Percentiles rank a stretch among this genome's conserved stretches.
phyloP scores from a whole-genome alignment of 2,113 vertebrate species.

The Hemiscyllium ocellatum region DNA sequence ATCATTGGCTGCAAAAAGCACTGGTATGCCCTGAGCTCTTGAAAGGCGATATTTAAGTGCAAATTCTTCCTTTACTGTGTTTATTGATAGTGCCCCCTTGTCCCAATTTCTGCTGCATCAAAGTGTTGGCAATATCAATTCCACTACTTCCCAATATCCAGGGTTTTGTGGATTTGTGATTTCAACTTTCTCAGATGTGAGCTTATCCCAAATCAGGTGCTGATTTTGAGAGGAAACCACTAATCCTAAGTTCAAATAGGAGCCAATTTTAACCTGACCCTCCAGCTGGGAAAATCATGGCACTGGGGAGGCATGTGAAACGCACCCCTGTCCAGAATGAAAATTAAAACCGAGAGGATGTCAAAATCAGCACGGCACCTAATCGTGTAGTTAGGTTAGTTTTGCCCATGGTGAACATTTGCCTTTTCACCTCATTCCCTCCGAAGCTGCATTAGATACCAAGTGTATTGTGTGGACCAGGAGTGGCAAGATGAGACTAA shows the following conservation, averaged over 20 bases:
- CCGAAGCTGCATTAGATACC: neutral
- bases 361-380: neutral
- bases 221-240: neutral
- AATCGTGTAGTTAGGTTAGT: neutral
- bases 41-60: neutral
- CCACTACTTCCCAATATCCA: neutral
- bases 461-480: too few species aligned
- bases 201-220: neutral
- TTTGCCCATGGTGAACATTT: neutral
- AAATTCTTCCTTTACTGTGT: neutral
- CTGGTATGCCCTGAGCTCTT: neutral
- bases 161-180: neutral
- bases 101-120: neutral
- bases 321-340: neutral
- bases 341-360: neutral
- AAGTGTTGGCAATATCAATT: neutral
- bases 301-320: neutral
- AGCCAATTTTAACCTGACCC: neutral
- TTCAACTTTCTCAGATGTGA: neutral
- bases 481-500: neutral
- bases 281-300: neutral
- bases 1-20: neutral
- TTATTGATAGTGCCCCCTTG: too few species aligned
- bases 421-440: neutral
- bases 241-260: neutral